Evolutionary conservation across 2,113 vertebrate genomes (phyloP), one percentile per base, ranked within the genome.

Genomic region (Planiliza haematocheilus): DNA sequence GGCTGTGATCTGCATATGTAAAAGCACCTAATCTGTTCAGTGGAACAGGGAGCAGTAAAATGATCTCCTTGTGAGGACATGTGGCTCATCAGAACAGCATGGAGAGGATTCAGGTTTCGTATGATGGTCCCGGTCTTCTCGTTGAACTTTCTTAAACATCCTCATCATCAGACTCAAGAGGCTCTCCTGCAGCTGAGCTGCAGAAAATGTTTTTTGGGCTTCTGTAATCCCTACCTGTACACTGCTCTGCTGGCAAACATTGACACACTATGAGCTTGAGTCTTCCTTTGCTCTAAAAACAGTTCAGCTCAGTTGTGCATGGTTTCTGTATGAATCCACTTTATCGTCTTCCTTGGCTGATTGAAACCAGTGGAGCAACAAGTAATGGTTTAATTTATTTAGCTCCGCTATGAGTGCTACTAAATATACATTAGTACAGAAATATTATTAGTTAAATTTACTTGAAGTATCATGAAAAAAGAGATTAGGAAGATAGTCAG

Each of bases 141-240:
- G 18, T 30, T 43, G 71, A 73, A 14, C 46, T 64, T 63, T 73
- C 51, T 41, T 36, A 71, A 64, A 74, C 39, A 38, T 74, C 63
- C 50, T 49, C 61, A 64, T 65, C 62, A 66, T 78, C 53, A 70
- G 4, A 48, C 41, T 73, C 24, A 13, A 79, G 68, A 84, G 78
- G 66, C 72, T 39, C 64, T 74, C 59, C 38, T 69, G n/a, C n/a
- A 70, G 43, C 57, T 6, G 17, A 60, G 63, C 58, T 75, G 60
- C 30, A 52, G 21, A 64, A 52, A 13, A 45, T 71, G 51, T 77
- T 59, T 66, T 74, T 61, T 48, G 49, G 42, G 36, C 43, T 60
- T 20, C 49, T 14, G 57, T 74, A 43, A 71, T 71, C 79, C 46
- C 24, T 42, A 11, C 46, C 20, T 71, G 14, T 11, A 39, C 51